These are phyloP conservation scores for Cochlearius cochlearius DNA, from an alignment of 2,113 vertebrate genomes.

Conservation along the genomic window DNA sequence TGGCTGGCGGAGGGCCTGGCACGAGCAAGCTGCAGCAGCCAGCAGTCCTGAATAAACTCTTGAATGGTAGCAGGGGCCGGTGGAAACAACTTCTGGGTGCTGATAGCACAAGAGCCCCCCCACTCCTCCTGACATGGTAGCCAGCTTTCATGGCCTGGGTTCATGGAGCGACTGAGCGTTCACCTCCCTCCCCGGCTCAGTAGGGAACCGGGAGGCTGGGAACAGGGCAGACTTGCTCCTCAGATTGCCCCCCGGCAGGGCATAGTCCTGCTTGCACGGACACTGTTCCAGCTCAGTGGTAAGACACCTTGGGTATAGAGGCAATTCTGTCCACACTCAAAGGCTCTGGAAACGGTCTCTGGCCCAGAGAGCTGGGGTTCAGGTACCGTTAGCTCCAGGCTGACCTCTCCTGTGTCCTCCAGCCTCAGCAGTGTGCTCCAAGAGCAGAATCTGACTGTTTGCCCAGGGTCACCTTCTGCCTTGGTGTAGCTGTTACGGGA, in stretches of 20 bases:
- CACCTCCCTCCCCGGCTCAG: neutral
- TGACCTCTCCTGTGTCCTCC: neutral
- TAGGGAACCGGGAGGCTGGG: neutral
- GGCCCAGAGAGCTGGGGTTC: neutral
- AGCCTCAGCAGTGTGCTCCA: neutral
- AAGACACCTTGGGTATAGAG: neutral
- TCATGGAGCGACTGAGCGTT: neutral
- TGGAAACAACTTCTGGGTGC: neutral
- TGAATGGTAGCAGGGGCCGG: neutral
- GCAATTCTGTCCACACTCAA: neutral
- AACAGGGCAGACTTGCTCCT: neutral
- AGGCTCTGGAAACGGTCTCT: neutral
- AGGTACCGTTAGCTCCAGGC: neutral
- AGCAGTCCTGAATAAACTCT: neutral
- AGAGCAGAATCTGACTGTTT: neutral
- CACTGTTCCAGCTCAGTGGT: rapidly evolving
- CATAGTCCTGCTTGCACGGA: neutral
- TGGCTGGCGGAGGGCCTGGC: neutral
- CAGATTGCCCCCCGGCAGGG: neutral
- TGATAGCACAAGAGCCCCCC: neutral
- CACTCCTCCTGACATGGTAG: neutral
- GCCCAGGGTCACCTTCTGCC: neutral
- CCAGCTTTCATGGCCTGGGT: neutral
- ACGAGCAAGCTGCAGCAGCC: neutral
- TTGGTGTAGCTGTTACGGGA: neutral